Base-by-base conservation (phyloP, 2,888 invertebrate genomes). In the Eurytoma adleriae region DNA sequence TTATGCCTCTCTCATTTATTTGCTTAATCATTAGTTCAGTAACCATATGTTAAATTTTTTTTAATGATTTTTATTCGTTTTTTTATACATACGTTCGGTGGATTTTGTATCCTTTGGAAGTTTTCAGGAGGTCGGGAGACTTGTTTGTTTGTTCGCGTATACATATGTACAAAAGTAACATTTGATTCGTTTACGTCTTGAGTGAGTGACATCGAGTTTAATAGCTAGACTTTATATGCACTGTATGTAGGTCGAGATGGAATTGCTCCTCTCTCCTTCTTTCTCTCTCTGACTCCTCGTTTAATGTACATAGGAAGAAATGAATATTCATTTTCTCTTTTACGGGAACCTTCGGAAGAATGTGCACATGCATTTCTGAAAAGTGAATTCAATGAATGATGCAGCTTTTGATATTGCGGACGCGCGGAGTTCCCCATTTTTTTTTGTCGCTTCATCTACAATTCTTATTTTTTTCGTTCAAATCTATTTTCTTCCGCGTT, bases 161-260 rank as follows among this genome's bases (percentile, higher is more conserved):
- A 16, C 16, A 40, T 74, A 74, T 56, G 40, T 56, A 74, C 62
- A 74, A 74, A 74, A 56, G 72, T 52, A 61, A 62, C 50, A 20
- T 62, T 72, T 61, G 72, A 72, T 72, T 62, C 20, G 56, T 73
- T 54, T 54, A 27, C 64, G 40, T 66, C 64, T 74, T 74, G 24
- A 74, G 73, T 74, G 73, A 74, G 73, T 56, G 73, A 74, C 73
- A 74, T 74, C 56, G 66, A 74, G 66, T 66, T 74, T 74, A 66
- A 66, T 52, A 74, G 27, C 66, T 74, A 64, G 27, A 75, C 10
- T 75, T 66, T 69, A 24, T 69, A 76, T 69, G 62, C 61, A 61
- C 12, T 48, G 59, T 52, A 76, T 76, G 54, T 69, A 76, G 75
- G 68, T 76, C 68, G 75, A 76, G 68, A 67, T 76, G 68, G 61